These are phyloP conservation scores for Orthosia incerta DNA, from an alignment of 2,888 invertebrate species.

Conservation along the genomic window DNA sequence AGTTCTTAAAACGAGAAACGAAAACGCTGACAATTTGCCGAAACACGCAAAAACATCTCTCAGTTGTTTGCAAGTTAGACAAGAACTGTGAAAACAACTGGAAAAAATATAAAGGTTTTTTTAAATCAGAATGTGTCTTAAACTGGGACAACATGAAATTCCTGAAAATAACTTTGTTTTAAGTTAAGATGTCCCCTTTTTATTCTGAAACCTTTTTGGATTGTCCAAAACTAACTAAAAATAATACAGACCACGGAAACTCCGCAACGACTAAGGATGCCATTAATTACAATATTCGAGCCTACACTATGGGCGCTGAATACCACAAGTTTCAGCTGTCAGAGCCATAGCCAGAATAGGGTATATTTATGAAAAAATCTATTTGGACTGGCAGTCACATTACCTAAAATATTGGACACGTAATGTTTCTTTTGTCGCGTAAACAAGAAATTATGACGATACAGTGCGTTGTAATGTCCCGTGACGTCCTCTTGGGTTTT, in stretches of 20 bases:
- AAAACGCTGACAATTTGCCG: background rate
- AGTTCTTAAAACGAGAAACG: background rate
- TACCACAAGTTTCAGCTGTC: too few relatives aligned
- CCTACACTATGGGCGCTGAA: too few relatives aligned
- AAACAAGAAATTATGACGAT: too few relatives aligned
- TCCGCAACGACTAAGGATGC: too few relatives aligned
- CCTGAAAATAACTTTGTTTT: background rate
- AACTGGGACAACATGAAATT: background rate
- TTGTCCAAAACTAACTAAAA: background rate
- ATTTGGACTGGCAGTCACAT: too few relatives aligned
- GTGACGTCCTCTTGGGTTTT: too few relatives aligned
- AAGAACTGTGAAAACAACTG: background rate
- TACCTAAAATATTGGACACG: too few relatives aligned
- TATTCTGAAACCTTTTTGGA: constrained; percentile 3
- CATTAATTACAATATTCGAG: too few relatives aligned
- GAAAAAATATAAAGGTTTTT: constrained; percentile 2
- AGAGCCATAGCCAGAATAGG: too few relatives aligned
- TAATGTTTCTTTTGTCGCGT: too few relatives aligned
- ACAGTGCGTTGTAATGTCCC: too few relatives aligned
- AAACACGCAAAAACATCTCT: background rate
- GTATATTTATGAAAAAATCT: too few relatives aligned
- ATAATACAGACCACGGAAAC: background rate
- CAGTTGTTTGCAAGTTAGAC: background rate
- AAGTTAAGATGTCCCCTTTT: background rate
- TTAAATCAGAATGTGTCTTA: background rate